Evolutionary conservation across 2,113 vertebrate genomes (phyloP), one percentile per base, ranked within the genome.

Genomic region (Thermophis baileyi): DNA sequence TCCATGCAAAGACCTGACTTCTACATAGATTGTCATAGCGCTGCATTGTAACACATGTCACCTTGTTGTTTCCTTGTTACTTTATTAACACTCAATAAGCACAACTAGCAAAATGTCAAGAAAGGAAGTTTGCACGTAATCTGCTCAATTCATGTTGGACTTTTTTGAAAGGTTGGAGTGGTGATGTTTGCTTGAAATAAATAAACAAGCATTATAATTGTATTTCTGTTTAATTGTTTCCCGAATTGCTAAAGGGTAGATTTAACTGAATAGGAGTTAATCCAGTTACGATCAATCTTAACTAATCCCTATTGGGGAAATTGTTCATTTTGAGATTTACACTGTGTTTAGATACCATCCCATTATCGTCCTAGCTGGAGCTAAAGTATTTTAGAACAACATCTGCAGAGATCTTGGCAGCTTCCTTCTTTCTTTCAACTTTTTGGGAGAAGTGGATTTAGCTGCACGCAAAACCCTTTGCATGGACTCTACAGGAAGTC

Each of bases 401-500:
- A 57, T 90, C 46, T 60, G 46, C 54, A 50, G 53, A 87, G 85
- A 50, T 86, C 30, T 55, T 30, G 30, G 14, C 92, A 90, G 50
- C 27, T 95, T 90, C 55, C 93, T 92, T 54, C 91, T 30, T 30
- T 49, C 74, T 63, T 90, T 91, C 91, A 94, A 81, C 4, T 3
- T 30, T 91, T 89, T 47, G 40, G 60, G 60, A 91, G 49, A 55
- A 93, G 8, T 0, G 0, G 44, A 81, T 92, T 91, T 86, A 91
- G 6, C 85, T 89, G 74, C n/a, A 35, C 85, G 24, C 93, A 91
- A 93, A 93, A 94, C 54, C 86, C 90, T 96, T 96, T 96, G 91
- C 54, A 93, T 94, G 96, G 94, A 63, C 55, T 96, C 94, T 86
- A 91, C 88, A 90, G 95, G 91, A 88, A 87, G 81, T 86, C 91